Evolutionary conservation across 2,797 vertebrate genomes (phyloP), one percentile per base, ranked within the genome.

Genomic region (Enteromius mattozi): DNA sequence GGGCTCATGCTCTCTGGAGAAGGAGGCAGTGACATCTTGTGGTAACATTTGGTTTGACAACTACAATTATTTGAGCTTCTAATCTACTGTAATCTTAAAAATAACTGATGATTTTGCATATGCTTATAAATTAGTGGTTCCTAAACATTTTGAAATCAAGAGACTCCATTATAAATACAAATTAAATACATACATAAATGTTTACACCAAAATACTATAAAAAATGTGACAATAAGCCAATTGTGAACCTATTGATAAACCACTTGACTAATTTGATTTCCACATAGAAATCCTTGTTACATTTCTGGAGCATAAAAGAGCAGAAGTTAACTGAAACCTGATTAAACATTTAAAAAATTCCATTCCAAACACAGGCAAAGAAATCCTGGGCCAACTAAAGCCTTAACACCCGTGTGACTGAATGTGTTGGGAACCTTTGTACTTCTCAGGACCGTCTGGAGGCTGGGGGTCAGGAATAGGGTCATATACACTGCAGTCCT

Each of bases 401-500:
- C 61, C 1, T 0, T 8, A 33, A 56, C 35, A 33, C 19, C 17
- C 13, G 3, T 17, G 2, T 27, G 42, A 80, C 13, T 12, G 12
- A 63, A 54, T 71, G 49, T 13, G 47, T 61, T 54, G 88, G 89
- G 85, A 91, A 98, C 98, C 97, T 95, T 94, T 98, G 89, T 95
- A 78, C 84, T 96, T 95, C 88, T 98, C 97, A 0, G 90, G 94
- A 81, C 96, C 96, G 0, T 96, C 97, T 0, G 93, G 93, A 0
- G 94, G 95, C 2, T 94, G 96, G 4, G 97, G 94, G 6, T 96
- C 95, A 0, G 96, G 96, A 84, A 97, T 94, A 0, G 97, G 98
- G 92, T 99, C 96, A n/a, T 96, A 96, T 82, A 99, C 95, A 6
- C 98, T 99, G 90, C 98, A 99, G 94, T 99, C 98, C 92, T 97